Evolutionary conservation across 2,113 vertebrate species (phyloP).

Genomic region (Thunnus maccoyii): DNA sequence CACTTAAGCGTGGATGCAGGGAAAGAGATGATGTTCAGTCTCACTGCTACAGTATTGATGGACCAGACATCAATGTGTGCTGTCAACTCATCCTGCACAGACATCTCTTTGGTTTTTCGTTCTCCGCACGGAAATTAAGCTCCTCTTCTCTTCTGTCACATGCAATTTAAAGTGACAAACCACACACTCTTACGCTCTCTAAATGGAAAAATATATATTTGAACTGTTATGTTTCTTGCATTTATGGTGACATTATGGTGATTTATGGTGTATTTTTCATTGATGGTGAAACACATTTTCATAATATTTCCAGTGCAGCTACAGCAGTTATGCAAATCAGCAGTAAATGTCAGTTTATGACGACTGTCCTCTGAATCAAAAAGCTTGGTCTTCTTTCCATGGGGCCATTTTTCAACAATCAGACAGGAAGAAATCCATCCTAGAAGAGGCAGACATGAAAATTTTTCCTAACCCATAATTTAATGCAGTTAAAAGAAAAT

Average conservation of each 20-base stretch:
- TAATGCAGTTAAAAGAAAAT: not conserved
- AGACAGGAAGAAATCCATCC: not conserved
- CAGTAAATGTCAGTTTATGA: not conserved
- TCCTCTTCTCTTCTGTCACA: not conserved
- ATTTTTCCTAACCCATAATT: conserved; percentile 14
- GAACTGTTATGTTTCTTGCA: not conserved
- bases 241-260: not conserved
- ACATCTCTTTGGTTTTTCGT: not conserved
- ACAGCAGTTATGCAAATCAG: not conserved
- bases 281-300: not conserved
- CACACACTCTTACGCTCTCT: no score
- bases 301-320: not conserved
- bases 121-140: not conserved
- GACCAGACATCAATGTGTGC: no score
- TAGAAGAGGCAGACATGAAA: not conserved
- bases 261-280: no score
- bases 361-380: not conserved
- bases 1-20: no score
- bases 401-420: not conserved
- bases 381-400: not conserved
- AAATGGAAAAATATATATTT: not conserved
- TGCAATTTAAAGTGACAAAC: not conserved
- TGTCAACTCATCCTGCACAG: not conserved
- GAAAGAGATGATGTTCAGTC: no score
- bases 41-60: no score